These are phyloP conservation scores for Pedionomus torquatus DNA, from an alignment of 2,113 vertebrate genomes.

Conservation along the genomic window DNA sequence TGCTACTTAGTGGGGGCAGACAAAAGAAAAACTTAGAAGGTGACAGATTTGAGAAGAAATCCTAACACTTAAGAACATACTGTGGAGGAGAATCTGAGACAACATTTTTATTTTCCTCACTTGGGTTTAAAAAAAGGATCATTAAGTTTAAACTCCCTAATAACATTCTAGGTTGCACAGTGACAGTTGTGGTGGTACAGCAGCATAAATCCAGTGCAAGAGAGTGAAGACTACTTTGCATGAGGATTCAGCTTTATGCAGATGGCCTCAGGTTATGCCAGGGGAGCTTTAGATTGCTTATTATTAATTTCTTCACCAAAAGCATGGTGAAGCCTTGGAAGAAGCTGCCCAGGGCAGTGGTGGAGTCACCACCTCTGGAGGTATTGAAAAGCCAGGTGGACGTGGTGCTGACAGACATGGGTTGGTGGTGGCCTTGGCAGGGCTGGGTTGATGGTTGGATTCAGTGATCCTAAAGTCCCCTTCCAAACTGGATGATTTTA, in stretches of 20 bases:
- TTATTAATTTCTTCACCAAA: neutral
- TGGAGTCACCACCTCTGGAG: neutral
- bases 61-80: neutral
- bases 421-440: neutral
- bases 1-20: neutral
- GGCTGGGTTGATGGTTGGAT: no score
- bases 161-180: neutral
- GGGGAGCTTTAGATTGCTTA: neutral
- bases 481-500: neutral
- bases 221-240: neutral
- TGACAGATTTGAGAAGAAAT: neutral
- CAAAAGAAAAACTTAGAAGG: neutral
- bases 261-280: neutral
- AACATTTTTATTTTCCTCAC: neutral
- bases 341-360: neutral
- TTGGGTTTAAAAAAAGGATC: neutral
- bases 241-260: neutral
- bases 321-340: neutral
- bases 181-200: neutral
- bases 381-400: neutral
- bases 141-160: neutral
- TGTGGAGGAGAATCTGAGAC: neutral
- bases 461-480: neutral
- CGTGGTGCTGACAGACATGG: neutral
- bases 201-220: neutral